Base-by-base conservation (phyloP, 2,888 invertebrate species). In the Athetis lepigone region DNA sequence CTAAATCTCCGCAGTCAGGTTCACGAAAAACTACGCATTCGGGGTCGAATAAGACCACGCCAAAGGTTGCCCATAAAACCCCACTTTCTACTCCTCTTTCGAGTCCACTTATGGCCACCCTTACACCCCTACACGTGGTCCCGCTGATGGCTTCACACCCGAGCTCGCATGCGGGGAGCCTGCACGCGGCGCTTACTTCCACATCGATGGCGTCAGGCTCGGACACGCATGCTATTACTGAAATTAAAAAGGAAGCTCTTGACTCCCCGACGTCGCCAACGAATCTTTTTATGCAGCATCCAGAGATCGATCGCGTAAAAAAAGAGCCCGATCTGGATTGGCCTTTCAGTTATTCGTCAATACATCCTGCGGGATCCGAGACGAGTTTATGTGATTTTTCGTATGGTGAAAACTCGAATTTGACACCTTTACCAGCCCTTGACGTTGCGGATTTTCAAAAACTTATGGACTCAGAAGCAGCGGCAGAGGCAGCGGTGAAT, bases 351-450 rank as follows among this genome's bases (percentile, higher is more conserved):
- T 91, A 86, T 54, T 65, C 81, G 3, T 52, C 82, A 0, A 83
- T 81, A 11, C 88, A 87, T 59, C 55, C 42, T 18, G 16, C 82
- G 0, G 82, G 81, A 4, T 88, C 81, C 46, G 89, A 89, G 56
- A 86, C 87, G 0, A 91, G 91, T 54, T 64, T 92, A 2, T 88
- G 87, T 50, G 92, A 93, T 66, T 93, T 92, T 66, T 89, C 90
- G 0, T 93, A 90, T 54, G 90, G 90, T 1, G 93, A 93, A 59
- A 88, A 85, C 23, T 72, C 90, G 0, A 86, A 83, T 54, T 76
- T 88, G 0, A 79, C 82, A 27, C 80, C 87, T 40, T 63, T 90
- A 13, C 87, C 88, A 0, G 72, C 81, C 0, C 56, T 91, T 21
- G 91, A 92, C 55, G 77, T 88, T 2, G 81, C 85, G 23, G 90